These are phyloP conservation scores for Cavia porcellus DNA, from an alignment of 2,113 vertebrate species.

Conservation along the genomic window DNA sequence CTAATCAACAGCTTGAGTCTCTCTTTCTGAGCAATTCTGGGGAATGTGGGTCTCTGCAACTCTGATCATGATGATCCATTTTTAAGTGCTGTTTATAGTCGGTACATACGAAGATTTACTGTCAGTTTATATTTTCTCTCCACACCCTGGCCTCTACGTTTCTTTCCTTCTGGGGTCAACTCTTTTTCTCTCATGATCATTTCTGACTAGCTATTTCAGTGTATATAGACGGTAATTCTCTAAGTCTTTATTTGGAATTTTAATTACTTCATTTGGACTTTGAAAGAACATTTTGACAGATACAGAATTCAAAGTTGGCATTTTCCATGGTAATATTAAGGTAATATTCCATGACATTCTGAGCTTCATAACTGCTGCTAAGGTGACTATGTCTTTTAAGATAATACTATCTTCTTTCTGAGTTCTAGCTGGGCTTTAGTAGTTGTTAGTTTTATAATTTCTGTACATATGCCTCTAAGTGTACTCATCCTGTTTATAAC, in stretches of 20 bases:
- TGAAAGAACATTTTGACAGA: neutral
- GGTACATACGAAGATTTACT: neutral
- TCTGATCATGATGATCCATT: neutral
- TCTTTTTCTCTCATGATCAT: neutral
- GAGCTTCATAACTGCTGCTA: neutral
- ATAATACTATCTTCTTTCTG: neutral
- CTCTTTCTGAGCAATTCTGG: neutral
- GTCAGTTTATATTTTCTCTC: neutral
- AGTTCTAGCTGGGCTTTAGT: neutral
- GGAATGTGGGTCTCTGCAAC: neutral
- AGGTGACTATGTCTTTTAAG: neutral
- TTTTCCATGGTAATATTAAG: neutral
- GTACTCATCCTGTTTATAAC: neutral
- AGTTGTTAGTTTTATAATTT: neutral
- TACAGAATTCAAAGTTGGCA: neutral
- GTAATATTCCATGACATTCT: neutral
- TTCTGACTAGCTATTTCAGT: neutral
- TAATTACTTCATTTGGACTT: neutral
- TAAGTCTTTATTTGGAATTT: neutral
- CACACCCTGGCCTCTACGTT: neutral
- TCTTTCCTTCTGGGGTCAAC: neutral
- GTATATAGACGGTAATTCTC: neutral
- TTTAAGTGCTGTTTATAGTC: neutral
- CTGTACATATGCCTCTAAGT: neutral
- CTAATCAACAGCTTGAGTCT: neutral